phyloP scores from a whole-genome alignment of 2,113 vertebrate species.

The Mirza zaza region DNA sequence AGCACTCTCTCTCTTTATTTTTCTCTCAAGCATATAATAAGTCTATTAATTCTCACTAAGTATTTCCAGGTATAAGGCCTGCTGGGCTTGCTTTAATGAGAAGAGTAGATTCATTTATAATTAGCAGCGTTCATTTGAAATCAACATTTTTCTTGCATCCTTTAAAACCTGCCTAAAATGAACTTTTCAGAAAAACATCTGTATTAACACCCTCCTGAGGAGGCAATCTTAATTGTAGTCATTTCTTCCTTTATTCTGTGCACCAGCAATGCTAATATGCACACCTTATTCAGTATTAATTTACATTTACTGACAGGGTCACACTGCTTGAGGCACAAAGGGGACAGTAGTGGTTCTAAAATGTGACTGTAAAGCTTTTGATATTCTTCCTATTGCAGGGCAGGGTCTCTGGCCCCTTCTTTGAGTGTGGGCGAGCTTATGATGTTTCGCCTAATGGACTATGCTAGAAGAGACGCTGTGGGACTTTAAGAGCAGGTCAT shows the following conservation, averaged over 20 bases:
- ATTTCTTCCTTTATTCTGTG: background rate
- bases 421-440: background rate
- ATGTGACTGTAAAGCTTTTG: background rate
- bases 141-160: background rate
- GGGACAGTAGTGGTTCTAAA: background rate
- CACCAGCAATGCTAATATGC: background rate
- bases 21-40: background rate
- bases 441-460: background rate
- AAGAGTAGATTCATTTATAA: constrained; percentile 7
- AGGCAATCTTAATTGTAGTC: background rate
- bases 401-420: background rate
- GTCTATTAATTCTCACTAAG: constrained; percentile 15
- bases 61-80: background rate
- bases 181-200: background rate
- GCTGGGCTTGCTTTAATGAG: background rate
- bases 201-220: background rate
- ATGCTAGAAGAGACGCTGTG: background rate
- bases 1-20: background rate
- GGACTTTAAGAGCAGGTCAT: background rate
- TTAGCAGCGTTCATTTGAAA: background rate
- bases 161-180: background rate
- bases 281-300: background rate
- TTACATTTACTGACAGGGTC: background rate
- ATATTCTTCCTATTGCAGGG: background rate
- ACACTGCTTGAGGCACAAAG: background rate